Evolutionary conservation across 2,797 vertebrate species (phyloP).

Genomic region (Sebastolobus altivelis): DNA sequence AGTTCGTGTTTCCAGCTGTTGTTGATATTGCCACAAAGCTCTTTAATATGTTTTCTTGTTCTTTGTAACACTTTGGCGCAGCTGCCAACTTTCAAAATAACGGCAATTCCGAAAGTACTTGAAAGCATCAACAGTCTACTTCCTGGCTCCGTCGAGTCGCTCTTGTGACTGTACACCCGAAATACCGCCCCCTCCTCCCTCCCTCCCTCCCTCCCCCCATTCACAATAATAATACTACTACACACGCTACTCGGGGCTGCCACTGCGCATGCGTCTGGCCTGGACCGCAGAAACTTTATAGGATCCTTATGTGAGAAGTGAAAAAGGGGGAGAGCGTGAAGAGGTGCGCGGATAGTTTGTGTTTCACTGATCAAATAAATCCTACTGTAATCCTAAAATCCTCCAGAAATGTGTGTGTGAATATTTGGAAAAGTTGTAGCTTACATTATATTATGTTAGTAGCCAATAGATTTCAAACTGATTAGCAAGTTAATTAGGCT

Average conservation of each 20-base stretch:
- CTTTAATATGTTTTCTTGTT: neutral
- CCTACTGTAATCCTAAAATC: neutral
- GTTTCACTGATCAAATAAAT: slow-evolving; percentile 15
- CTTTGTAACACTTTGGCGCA: neutral
- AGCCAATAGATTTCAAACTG: neutral
- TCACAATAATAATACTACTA: slow-evolving; percentile 89
- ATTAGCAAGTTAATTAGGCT: neutral
- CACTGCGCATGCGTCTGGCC: slow-evolving; percentile 64
- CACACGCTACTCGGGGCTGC: slow-evolving; percentile 55
- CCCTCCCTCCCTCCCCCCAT: slow-evolving; percentile 76
- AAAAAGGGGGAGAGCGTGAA: neutral
- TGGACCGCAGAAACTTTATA: slow-evolving; percentile 64
- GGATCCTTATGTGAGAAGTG: slow-evolving; percentile 70
- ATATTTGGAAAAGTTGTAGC: neutral
- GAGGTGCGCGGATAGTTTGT: neutral
- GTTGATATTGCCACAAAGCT: neutral
- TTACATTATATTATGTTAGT: neutral
- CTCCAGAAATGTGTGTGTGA: neutral
- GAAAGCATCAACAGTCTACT: slow-evolving; percentile 82
- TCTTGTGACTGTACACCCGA: slow-evolving; percentile 87
- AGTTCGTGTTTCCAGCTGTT: neutral
- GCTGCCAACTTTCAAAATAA: slow-evolving; percentile 24
- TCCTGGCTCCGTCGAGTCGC: slow-evolving; percentile 89
- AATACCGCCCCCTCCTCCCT: slow-evolving; percentile 71
- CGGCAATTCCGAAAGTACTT: slow-evolving; percentile 52